A percentile compares a stretch with the other conserved stretches of the same genome.
phyloP scores from a whole-genome alignment of 2,888 invertebrate genomes.

The Noctua fimbriata region DNA sequence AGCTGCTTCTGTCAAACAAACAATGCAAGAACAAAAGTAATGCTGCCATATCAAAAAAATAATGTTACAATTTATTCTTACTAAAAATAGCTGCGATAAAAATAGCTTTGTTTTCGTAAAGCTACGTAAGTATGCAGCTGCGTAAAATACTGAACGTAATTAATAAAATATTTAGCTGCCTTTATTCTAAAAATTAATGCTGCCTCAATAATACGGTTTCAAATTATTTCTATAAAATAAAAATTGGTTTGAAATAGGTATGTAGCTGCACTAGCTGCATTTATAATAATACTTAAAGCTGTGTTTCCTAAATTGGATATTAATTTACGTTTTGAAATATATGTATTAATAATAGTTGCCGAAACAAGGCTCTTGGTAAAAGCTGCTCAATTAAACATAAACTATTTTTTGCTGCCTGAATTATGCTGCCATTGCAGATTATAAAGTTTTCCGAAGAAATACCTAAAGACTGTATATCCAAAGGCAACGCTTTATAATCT shows the following conservation, averaged over 20 bases:
- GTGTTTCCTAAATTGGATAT: background rate
- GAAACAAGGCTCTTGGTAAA: slow-evolving; percentile 29
- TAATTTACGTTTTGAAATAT: background rate
- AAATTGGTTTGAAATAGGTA: slow-evolving; percentile 1
- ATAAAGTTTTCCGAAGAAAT: background rate
- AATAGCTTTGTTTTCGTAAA: slow-evolving; percentile 16
- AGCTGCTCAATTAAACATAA: slow-evolving; percentile 38
- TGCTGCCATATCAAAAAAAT: slow-evolving; percentile 26
- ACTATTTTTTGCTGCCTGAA: background rate
- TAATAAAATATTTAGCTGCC: slow-evolving; percentile 35
- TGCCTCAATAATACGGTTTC: slow-evolving; percentile 18
- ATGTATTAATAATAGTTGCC: slow-evolving; percentile 16
- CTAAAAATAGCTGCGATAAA: slow-evolving; percentile 13
- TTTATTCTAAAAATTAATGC: slow-evolving; percentile 12
- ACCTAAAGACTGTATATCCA: background rate
- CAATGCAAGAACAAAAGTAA: slow-evolving; percentile 14
- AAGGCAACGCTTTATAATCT: slow-evolving; percentile 19
- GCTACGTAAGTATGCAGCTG: slow-evolving; percentile 45
- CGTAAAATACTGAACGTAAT: slow-evolving; percentile 47
- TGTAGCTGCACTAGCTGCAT: background rate
- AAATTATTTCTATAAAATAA: background rate
- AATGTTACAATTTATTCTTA: background rate
- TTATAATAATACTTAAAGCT: slow-evolving; percentile 14
- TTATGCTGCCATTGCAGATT: slow-evolving; percentile 13
- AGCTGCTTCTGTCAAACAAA: slow-evolving; percentile 10